Base-by-base conservation (phyloP, 2,888 invertebrate genomes). In the Serripes groenlandicus region DNA sequence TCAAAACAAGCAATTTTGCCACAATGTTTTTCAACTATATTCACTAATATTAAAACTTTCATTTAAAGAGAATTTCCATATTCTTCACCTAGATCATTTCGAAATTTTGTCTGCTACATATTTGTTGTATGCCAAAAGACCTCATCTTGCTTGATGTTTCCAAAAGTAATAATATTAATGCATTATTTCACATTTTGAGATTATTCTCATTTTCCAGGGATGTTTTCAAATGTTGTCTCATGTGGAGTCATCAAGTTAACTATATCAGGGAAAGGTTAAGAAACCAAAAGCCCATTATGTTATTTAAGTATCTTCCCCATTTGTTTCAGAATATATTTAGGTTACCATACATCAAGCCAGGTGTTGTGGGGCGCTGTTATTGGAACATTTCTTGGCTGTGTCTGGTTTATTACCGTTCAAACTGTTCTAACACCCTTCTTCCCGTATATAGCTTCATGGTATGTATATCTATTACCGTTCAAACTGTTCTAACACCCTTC, bases 371-470 rank as follows among this genome's bases (percentile, higher is more conserved):
- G 98, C 75, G 96, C 96, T 35, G 83, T 97, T 37, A 95, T 97
- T 81, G 98, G 98, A 69, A 95, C 96, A 77, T 82, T 97, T 78
- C 96, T 97, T 94, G 98, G 97, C 84, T 96, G 96, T 75, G 88
- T 96, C 84, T 98, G 98, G 98, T 98, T 98, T 95, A 95, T 96
- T 82, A 93, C 97, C 74, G 97, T 97, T 54, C 97, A 98, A 93
- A 95, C 96, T 92, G 95, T 97, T 83, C 96, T 98, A 83, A 97
- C 98, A 77, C 98, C 98, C 71, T 95, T 97, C 87, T 98, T 98
- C 95, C 98, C 98, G 68, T 96, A 97, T 90, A 96, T 98, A 91
- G 97, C 97, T 30, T 96, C 97, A 88, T 97, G 98, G 98, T 98
- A 95, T 96, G 97, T 90, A 30, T 37, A 23, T 66, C 9, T 62